Conservation (phyloP, 1,140 invertebrate species). For the Scylla paramamosain region DNA sequence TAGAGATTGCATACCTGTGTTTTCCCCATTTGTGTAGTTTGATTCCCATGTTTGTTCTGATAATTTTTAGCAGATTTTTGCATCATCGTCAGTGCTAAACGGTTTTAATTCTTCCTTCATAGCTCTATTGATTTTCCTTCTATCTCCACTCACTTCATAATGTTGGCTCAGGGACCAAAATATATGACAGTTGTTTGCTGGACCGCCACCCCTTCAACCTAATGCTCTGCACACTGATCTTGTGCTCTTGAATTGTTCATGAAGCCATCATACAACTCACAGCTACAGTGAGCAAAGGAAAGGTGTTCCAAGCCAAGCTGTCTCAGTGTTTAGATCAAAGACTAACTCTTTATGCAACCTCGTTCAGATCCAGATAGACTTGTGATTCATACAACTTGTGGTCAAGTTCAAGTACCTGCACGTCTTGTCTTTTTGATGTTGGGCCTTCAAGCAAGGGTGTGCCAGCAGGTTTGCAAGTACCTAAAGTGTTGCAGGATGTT, state of each 20-base stretch:
- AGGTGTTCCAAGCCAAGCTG: slow-evolving; percentile 31
- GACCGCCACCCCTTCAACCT: slow-evolving; percentile 42
- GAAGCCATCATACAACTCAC: slow-evolving; percentile 37
- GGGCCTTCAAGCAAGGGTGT: slow-evolving; percentile 44
- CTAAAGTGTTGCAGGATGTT: slow-evolving; percentile 52
- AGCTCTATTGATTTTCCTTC: slow-evolving; percentile 26
- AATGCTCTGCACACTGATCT: neutral
- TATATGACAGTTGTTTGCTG: slow-evolving; percentile 63
- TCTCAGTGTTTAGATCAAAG: slow-evolving; percentile 13
- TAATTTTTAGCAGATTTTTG: slow-evolving; percentile 50
- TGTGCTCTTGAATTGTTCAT: slow-evolving; percentile 35
- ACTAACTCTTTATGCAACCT: slow-evolving; percentile 27
- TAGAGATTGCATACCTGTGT: slow-evolving; percentile 50
- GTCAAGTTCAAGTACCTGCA: slow-evolving; percentile 48
- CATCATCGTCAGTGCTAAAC: slow-evolving; percentile 42
- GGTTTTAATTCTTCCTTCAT: neutral
- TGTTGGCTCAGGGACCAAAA: slow-evolving; percentile 75
- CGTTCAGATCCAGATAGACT: slow-evolving; percentile 42
- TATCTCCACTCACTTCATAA: slow-evolving; percentile 45
- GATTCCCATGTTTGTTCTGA: slow-evolving; percentile 34
- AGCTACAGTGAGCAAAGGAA: slow-evolving; percentile 17
- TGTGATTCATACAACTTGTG: slow-evolving; percentile 42
- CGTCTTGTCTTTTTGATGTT: slow-evolving; percentile 38
- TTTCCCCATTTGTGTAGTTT: slow-evolving; percentile 46
- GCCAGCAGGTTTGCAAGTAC: slow-evolving; percentile 29